These are phyloP conservation scores for Emydocephalus ijimae DNA, from an alignment of 2,113 vertebrate species.

Conservation along the genomic window DNA sequence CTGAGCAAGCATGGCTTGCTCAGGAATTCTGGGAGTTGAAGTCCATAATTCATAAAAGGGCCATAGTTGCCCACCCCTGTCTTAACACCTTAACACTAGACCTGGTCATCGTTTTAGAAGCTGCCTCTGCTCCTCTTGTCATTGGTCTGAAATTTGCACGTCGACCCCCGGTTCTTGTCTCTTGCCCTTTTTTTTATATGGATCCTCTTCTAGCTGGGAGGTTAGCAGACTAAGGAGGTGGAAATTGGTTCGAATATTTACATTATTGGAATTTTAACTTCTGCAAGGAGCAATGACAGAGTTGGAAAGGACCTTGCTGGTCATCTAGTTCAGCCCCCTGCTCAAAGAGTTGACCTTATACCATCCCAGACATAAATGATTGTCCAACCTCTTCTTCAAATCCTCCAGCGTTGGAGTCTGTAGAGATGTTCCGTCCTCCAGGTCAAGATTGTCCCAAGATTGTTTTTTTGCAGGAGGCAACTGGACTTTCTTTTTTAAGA, in stretches of 20 bases:
- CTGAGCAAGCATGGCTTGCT: no score
- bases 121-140: not conserved
- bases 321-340: not conserved
- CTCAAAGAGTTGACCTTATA: not conserved
- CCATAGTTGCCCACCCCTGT: no score
- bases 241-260: not conserved
- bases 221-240: fast-evolving
- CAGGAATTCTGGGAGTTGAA: no score
- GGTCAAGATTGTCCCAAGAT: no score
- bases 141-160: no score
- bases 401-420: not conserved
- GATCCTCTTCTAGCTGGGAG: not conserved
- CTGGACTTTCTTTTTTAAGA: no score
- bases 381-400: not conserved
- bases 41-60: no score
- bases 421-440: no score
- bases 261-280: not conserved
- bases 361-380: not conserved
- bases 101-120: no score
- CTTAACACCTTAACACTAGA: not conserved
- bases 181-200: not conserved
- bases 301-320: not conserved
- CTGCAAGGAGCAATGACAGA: no score
- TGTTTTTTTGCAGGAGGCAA: no score
- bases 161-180: not conserved